These are phyloP conservation scores for Nanorana parkeri DNA, from an alignment of 2,113 vertebrate genomes.

Conservation along the genomic window DNA sequence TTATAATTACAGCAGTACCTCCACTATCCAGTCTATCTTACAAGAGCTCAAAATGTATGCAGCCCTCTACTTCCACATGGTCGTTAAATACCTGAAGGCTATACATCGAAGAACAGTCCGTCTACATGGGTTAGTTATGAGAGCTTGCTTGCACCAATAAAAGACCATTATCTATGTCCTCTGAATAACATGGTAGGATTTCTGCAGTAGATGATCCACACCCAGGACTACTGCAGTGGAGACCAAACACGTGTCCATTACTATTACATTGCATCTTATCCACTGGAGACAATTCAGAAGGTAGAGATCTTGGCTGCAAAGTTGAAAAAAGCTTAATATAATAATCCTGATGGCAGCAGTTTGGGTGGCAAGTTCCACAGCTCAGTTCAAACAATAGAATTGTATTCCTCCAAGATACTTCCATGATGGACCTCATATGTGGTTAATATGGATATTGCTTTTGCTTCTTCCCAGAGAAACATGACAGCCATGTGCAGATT, in stretches of 20 bases:
- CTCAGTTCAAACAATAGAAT: constrained; percentile 33
- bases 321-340: constrained; percentile 33
- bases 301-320: background rate
- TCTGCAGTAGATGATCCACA: constrained; percentile 44
- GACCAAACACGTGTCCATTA: background rate
- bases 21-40: too few relatives aligned
- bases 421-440: background rate
- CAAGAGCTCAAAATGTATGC: too few relatives aligned
- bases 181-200: constrained; percentile 50
- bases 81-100: too few relatives aligned
- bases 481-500: constrained; percentile 94
- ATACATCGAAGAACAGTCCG: too few relatives aligned
- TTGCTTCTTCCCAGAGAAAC: constrained; percentile 95
- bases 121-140: too few relatives aligned
- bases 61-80: too few relatives aligned
- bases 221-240: constrained; percentile 31
- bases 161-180: constrained; percentile 58
- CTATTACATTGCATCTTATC: background rate
- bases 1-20: too few relatives aligned
- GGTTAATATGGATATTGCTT: constrained; percentile 93
- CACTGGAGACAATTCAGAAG: background rate
- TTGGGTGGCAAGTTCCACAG: constrained; percentile 48
- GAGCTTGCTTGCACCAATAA: background rate
- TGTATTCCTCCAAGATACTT: background rate
- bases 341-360: background rate